A percentile compares a stretch with the other conserved stretches of the same genome.
Conservation (phyloP, 2,888 invertebrate genomes). For the Himalopsyche kuldschensis region DNA sequence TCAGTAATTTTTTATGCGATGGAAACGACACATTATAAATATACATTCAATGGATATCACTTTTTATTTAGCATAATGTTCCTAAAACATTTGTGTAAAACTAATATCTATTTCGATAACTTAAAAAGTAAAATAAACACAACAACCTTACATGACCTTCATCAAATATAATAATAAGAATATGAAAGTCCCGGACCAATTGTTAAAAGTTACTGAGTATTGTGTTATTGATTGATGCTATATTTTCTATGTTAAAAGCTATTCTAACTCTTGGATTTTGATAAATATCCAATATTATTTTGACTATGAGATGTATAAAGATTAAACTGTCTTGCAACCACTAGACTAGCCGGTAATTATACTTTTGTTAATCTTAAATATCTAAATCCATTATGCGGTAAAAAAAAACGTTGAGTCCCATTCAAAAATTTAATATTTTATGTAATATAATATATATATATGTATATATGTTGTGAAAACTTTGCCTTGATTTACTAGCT, state of each 20-base stretch:
- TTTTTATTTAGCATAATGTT: neutral
- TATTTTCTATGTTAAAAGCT: neutral
- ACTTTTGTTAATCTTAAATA: slow-evolving; percentile 1
- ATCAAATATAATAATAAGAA: neutral
- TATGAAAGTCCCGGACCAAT: neutral
- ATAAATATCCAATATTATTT: neutral
- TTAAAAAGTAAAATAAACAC: neutral
- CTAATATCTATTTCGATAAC: neutral
- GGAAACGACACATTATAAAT: neutral
- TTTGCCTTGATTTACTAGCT: neutral
- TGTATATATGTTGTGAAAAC: neutral
- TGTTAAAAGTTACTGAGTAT: neutral
- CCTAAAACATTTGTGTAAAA: neutral
- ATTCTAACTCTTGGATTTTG: neutral
- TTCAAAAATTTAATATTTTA: slow-evolving; percentile 16
- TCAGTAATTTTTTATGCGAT: no score
- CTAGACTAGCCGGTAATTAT: neutral
- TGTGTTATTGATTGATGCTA: neutral
- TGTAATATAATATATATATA: neutral
- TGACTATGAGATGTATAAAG: slow-evolving; percentile 24
- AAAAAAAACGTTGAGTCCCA: slow-evolving; percentile 36
- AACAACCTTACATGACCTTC: neutral
- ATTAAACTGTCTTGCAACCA: slow-evolving; percentile 15
- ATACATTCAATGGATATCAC: neutral
- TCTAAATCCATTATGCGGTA: slow-evolving; percentile 28